A percentile compares a stretch with the other conserved stretches of the same genome.
Conservation (phyloP, 2,797 vertebrate genomes). For the Peromyscus nudipes region DNA sequence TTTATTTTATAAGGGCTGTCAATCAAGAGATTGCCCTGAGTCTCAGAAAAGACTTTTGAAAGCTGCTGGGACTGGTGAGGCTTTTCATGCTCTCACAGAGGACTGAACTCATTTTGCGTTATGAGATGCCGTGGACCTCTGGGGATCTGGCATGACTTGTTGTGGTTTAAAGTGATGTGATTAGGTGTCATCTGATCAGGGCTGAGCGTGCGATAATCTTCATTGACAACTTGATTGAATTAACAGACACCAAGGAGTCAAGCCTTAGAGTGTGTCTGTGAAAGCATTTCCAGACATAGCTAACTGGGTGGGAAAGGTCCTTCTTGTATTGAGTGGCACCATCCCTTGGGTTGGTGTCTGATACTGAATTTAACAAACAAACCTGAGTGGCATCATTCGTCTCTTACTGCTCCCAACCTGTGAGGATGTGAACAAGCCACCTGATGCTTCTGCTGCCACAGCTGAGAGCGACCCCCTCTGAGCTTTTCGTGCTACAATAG, state of each 20-base stretch:
- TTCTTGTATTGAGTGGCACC: not conserved
- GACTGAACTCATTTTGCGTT: not conserved
- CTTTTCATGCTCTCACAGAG: not conserved
- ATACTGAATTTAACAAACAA: not conserved
- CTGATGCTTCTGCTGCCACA: not conserved
- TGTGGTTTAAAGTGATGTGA: not conserved
- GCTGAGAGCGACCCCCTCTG: accelerated
- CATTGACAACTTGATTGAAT: not conserved
- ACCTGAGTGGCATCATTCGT: not conserved
- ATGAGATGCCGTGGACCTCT: too few relatives aligned
- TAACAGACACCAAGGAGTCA: not conserved
- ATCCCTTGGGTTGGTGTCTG: not conserved
- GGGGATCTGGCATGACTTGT: not conserved
- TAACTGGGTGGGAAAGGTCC: not conserved
- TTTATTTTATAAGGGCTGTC: not conserved
- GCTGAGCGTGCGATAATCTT: not conserved
- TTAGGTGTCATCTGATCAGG: not conserved
- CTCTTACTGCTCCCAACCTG: not conserved
- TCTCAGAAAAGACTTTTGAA: not conserved
- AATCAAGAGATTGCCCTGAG: not conserved
- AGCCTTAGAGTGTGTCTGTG: not conserved
- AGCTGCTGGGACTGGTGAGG: not conserved
- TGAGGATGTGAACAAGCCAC: not conserved
- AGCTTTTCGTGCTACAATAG: not conserved
- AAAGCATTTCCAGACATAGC: not conserved